Evolutionary conservation across 2,113 vertebrate species (phyloP), one percentile per base, ranked within the genome.

Genomic region (Isichthys henryi): DNA sequence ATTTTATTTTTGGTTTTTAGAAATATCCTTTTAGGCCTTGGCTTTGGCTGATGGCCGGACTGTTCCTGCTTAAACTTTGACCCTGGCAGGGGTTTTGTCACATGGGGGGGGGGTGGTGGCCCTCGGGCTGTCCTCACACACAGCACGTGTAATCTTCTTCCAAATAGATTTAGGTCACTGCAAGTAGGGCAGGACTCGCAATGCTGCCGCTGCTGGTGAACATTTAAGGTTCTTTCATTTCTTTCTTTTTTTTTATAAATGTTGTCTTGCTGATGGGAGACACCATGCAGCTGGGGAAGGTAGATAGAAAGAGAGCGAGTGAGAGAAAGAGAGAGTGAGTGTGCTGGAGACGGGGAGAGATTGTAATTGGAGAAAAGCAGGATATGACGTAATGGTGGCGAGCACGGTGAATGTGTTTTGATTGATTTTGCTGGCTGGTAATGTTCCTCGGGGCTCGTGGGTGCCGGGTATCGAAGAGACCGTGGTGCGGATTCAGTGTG

Each of bases 121-220:
- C 66, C 48, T 19, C 35, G 74, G 74, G 74, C 74, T 19, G 35
- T 39, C 13, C 45, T 50, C 21, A 3, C 17, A 48, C 49, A 8
- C 31, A 35, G 88, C 49, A 27, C 31, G 21, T 45, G 58, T 89
- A 56, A 89, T 84, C 88, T 46, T 50, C 80, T 82, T 52, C 88
- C 39, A 31, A 48, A 87, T 53, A 84, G 74, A 90, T 90, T 90
- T 83, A 62, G 86, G 86, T 90, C 86, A 88, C n/a, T 46, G 50
- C 77, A 88, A 62, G 58, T 82, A 83, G 86, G 88, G 50, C 70
- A 53, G 62, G 89, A 19, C 85, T 48, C 21, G 53, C 23, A n/a
- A 43, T 74, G 23, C 39, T 74, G 23, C 39, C 21, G n/a, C 43
- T 10, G 50, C 39, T 46, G 86, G 52, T 62, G n/a, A 86, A 49